Percentiles rank a stretch among this genome's conserved stretches.
Evolutionary conservation across 2,797 vertebrate species (phyloP).

Genomic region (Hephaestus fuliginosus): DNA sequence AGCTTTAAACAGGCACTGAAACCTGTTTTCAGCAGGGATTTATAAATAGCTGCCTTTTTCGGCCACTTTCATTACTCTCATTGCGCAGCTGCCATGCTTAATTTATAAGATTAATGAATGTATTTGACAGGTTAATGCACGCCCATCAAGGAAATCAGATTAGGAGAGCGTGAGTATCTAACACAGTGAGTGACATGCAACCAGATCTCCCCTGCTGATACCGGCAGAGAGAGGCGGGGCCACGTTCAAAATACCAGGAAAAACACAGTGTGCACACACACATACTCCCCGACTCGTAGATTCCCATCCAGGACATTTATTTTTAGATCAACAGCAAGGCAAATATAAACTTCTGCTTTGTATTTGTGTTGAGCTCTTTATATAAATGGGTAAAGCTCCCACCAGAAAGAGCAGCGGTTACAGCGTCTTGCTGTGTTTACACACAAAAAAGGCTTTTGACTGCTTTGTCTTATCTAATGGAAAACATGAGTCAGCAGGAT

Average conservation of each 20-base stretch:
- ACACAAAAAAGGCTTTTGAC: background rate
- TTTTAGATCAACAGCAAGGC: slow-evolving; percentile 42
- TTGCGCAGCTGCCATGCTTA: slow-evolving; percentile 31
- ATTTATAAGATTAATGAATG: slow-evolving; percentile 55
- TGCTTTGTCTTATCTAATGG: slow-evolving; percentile 13
- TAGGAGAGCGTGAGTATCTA: slow-evolving; percentile 53
- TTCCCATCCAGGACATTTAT: slow-evolving; percentile 46
- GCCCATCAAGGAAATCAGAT: slow-evolving; percentile 69
- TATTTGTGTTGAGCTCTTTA: slow-evolving; percentile 35
- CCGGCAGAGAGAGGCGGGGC: slow-evolving; percentile 17
- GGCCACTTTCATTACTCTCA: slow-evolving; percentile 11
- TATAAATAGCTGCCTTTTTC: slow-evolving; percentile 33
- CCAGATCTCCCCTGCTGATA: slow-evolving; percentile 59
- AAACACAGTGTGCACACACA: slow-evolving; percentile 23
- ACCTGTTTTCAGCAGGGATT: slow-evolving; percentile 17
- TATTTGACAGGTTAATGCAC: slow-evolving; percentile 60
- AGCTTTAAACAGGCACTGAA: background rate
- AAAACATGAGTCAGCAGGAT: slow-evolving; percentile 37
- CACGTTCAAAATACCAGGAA: slow-evolving; percentile 46
- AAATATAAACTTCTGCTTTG: slow-evolving; percentile 35
- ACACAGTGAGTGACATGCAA: slow-evolving; percentile 59
- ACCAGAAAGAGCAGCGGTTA: background rate
- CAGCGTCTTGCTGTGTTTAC: slow-evolving; percentile 16
- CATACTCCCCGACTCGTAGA: background rate
- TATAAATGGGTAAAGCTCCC: slow-evolving; percentile 15